phyloP scores from a whole-genome alignment of 2,888 invertebrate genomes.

The Apocheima hispidaria region DNA sequence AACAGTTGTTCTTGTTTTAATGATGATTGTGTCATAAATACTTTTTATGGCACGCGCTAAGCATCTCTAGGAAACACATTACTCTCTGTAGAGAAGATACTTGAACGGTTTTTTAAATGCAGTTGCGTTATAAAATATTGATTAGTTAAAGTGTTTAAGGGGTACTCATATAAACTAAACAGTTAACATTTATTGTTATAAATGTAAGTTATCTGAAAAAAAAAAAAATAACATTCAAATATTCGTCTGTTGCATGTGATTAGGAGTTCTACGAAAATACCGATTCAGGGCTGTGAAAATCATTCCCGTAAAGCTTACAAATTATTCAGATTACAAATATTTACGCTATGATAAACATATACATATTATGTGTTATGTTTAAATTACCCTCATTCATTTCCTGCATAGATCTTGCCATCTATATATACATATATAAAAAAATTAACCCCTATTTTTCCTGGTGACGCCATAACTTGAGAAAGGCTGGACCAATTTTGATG shows the following conservation, averaged over 20 bases:
- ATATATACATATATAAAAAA: too few relatives aligned
- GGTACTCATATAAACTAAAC: too few relatives aligned
- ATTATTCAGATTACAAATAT: too few relatives aligned
- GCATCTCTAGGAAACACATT: conserved; percentile 47
- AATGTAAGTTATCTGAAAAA: too few relatives aligned
- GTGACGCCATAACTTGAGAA: too few relatives aligned
- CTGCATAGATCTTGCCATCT: too few relatives aligned
- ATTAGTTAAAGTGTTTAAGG: conserved; percentile 35
- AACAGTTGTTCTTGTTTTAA: conserved; percentile 17
- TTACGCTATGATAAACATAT: too few relatives aligned
- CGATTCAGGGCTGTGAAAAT: not conserved
- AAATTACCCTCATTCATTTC: too few relatives aligned
- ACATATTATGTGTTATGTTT: too few relatives aligned
- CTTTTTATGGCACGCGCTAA: conserved; percentile 23
- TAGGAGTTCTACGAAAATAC: not conserved
- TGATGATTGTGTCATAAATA: conserved; percentile 26
- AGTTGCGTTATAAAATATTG: conserved; percentile 47
- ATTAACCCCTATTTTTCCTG: too few relatives aligned
- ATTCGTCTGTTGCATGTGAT: not conserved
- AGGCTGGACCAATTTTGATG: too few relatives aligned
- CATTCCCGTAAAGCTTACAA: not conserved
- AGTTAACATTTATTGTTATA: not conserved
- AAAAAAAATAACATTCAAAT: too few relatives aligned
- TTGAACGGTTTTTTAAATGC: conserved; percentile 47
- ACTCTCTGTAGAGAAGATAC: conserved; percentile 46